Base-by-base conservation (phyloP, 1,140 invertebrate species). In the Melipona quadrifasciata region DNA sequence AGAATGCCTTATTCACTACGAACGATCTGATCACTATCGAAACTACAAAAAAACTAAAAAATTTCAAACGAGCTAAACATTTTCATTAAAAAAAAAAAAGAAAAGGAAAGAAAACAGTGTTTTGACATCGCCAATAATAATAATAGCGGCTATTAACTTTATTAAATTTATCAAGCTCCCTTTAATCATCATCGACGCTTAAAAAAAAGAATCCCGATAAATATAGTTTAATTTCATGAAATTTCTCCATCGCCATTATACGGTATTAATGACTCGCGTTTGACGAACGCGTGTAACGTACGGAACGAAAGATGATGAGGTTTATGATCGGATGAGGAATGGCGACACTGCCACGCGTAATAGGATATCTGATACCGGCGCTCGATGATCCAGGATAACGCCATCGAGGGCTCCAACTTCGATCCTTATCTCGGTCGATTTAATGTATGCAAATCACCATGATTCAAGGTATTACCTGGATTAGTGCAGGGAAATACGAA, bases 401-500 rank as follows among this genome's bases (percentile, higher is more conserved):
- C 55, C 74, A 74, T 82, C 74, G 74, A 72, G 74, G 64, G 74
- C 12, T 47, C 73, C 65, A 68, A 64, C 65, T 64, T 82, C 72
- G 89, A 90, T 88, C 79, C 82, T 88, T 89, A 84, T 88, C 88
- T 88, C 78, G 61, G 84, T 79, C 81, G 78, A 82, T 79, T 86
- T 90, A 90, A 90, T 85, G 72, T 86, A 90, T 90, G 89, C 85
- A 90, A 86, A 90, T 90, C 89, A 72, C 80, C 68, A 53, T 27
- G 82, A 74, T 71, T 83, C 71, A 74, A 61, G 80, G 85, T 89
- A 89, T 90, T 85, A 82, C 80, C 74, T 71, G 80, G 88, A 87
- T 90, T 90, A 90, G 83, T 84, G 81, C 83, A 87, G 65, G 68
- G 55, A 86, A 86, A 90, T 77, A 31, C 65, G 85, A 77, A 90